A percentile compares a stretch with the other conserved stretches of the same genome.
Evolutionary conservation across 2,113 vertebrate species (phyloP).

Genomic region (Oreochromis aureus): DNA sequence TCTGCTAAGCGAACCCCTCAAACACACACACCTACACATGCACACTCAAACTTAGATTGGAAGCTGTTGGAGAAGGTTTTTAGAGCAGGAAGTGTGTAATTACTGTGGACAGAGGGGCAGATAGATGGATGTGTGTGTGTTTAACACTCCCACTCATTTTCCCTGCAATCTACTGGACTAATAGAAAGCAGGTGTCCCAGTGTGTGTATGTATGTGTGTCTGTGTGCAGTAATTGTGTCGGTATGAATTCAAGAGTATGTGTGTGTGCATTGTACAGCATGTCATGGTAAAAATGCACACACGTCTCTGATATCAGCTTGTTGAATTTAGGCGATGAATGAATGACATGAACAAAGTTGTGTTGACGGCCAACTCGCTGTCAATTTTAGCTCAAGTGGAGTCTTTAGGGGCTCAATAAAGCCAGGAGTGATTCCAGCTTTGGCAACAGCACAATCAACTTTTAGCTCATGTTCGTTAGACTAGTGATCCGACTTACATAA

Average conservation of each 20-base stretch:
- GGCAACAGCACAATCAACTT: not conserved
- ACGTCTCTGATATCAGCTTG: not conserved
- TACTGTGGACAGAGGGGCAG: slow-evolving; percentile 50
- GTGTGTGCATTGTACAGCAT: not conserved
- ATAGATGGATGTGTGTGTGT: slow-evolving; percentile 64
- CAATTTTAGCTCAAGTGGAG: slow-evolving; percentile 4
- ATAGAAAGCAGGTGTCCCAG: slow-evolving; percentile 61
- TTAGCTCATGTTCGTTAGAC: not conserved
- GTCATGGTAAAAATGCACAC: not conserved
- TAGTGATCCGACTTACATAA: not conserved
- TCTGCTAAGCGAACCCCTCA: not conserved
- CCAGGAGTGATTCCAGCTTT: not conserved
- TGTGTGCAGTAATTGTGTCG: not conserved
- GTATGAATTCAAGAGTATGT: not conserved
- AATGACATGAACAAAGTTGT: slow-evolving; percentile 4
- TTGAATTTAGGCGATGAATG: not conserved
- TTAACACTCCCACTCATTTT: slow-evolving; percentile 66
- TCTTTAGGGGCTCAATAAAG: not conserved
- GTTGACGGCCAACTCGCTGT: not conserved
- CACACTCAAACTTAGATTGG: slow-evolving; percentile 18
- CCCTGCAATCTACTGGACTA: slow-evolving; percentile 57
- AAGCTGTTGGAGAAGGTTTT: slow-evolving; percentile 41
- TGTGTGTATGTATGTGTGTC: not conserved
- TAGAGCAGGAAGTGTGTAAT: slow-evolving; percentile 64
- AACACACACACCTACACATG: not conserved